Evolutionary conservation across 2,888 invertebrate species (phyloP).

Genomic region (Cepaea hortensis): DNA sequence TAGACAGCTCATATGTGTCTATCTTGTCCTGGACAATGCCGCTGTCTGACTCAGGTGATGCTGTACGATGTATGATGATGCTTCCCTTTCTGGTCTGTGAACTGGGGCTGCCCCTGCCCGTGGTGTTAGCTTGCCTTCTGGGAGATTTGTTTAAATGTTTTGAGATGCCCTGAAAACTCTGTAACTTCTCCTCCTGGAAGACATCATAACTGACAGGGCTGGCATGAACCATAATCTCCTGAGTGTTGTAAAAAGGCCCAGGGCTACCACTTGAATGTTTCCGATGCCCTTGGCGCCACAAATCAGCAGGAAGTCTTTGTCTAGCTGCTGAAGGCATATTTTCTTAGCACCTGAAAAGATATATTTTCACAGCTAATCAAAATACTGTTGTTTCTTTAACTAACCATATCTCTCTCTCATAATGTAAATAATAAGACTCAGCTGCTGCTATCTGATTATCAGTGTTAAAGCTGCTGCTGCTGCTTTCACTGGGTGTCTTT

Average conservation of each 20-base stretch:
- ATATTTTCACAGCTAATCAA: background rate
- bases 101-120: constrained; percentile 26
- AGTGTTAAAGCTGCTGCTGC: too few species aligned
- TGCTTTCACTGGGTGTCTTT: too few species aligned
- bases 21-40: background rate
- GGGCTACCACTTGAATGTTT: constrained; percentile 28
- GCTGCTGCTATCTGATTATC: too few species aligned
- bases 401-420: too few species aligned
- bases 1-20: constrained; percentile 21
- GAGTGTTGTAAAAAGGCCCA: background rate
- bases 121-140: constrained; percentile 20
- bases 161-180: constrained; percentile 11
- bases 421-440: too few species aligned
- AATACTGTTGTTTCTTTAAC: too few species aligned
- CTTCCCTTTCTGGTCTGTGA: constrained; percentile 27
- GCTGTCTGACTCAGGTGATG: constrained; percentile 20
- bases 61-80: background rate
- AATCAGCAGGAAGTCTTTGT: constrained; percentile 43
- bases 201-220: constrained; percentile 38
- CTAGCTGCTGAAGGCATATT: constrained; percentile 46
- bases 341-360: constrained; percentile 2
- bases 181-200: constrained; percentile 33
- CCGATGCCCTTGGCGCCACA: constrained; percentile 37
- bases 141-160: constrained; percentile 1
- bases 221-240: constrained; percentile 30